phyloP scores from a whole-genome alignment of 2,888 invertebrate species.

The Tetragnatha montana region DNA sequence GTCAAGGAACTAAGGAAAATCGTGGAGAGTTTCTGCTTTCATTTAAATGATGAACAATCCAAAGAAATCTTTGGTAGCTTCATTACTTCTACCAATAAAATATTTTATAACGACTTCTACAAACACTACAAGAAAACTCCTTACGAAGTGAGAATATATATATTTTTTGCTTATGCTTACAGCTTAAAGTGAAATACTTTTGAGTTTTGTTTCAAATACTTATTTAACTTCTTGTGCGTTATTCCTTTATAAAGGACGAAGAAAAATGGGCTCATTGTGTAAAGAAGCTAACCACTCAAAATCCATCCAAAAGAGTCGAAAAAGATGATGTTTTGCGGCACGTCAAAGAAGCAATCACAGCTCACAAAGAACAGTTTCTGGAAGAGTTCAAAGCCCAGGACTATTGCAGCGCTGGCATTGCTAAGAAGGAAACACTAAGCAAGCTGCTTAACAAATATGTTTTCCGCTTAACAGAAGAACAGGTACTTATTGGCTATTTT shows the following conservation, averaged over 20 bases:
- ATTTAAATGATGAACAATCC: conserved; percentile 39
- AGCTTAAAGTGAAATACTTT: neutral
- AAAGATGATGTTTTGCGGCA: conserved; percentile 31
- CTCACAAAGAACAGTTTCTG: conserved; percentile 38
- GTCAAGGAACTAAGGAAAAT: conserved; percentile 40
- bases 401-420: conserved; percentile 53
- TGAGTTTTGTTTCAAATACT: neutral
- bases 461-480: conserved; percentile 46
- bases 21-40: conserved; percentile 49
- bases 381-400: conserved; percentile 52
- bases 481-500: conserved; percentile 15
- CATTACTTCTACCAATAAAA: conserved; percentile 36
- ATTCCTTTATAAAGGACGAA: conserved; percentile 44
- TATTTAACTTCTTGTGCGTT: neutral
- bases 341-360: conserved; percentile 23
- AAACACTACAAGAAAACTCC: conserved; percentile 51
- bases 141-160: conserved; percentile 40
- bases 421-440: conserved; percentile 44
- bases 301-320: conserved; percentile 1
- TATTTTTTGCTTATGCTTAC: neutral
- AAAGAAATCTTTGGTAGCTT: conserved; percentile 28
- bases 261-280: conserved; percentile 56
- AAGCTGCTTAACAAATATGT: conserved; percentile 43
- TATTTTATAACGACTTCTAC: conserved; percentile 55
- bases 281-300: conserved; percentile 28